Conservation (phyloP, 92 coral and sea anemone species). For the Diadumene lineata region DNA sequence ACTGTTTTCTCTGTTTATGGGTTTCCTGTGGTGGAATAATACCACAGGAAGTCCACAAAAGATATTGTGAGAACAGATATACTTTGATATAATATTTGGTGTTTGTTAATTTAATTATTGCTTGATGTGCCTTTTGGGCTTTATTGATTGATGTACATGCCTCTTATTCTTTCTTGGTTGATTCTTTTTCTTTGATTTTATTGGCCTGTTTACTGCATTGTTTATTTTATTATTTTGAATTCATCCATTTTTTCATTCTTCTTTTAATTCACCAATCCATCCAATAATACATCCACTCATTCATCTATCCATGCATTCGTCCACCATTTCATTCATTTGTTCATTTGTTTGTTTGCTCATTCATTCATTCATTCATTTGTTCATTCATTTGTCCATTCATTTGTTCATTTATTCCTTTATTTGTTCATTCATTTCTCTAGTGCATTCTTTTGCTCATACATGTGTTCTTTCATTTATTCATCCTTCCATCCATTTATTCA, state of each 20-base stretch:
- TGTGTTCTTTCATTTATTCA: background rate
- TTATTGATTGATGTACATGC: no score
- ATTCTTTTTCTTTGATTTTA: no score
- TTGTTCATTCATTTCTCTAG: background rate
- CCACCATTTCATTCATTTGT: background rate
- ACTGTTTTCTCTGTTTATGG: background rate
- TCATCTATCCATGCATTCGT: background rate
- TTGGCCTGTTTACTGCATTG: no score
- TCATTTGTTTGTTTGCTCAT: background rate
- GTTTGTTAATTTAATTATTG: no score
- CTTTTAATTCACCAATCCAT: background rate
- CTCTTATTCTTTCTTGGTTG: no score
- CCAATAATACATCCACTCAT: background rate
- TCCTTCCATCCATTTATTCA: background rate
- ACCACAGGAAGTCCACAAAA: background rate
- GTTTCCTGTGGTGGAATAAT: slow-evolving; percentile 3
- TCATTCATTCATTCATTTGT: background rate
- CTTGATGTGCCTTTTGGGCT: no score
- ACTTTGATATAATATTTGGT: no score
- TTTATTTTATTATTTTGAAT: no score
- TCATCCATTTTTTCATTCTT: no score
- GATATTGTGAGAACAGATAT: no score
- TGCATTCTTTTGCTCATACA: background rate
- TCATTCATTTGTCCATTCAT: background rate
- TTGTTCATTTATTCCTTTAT: background rate